Evolutionary conservation across 2,113 vertebrate genomes (phyloP).

Genomic region (Cyprinus carpio): DNA sequence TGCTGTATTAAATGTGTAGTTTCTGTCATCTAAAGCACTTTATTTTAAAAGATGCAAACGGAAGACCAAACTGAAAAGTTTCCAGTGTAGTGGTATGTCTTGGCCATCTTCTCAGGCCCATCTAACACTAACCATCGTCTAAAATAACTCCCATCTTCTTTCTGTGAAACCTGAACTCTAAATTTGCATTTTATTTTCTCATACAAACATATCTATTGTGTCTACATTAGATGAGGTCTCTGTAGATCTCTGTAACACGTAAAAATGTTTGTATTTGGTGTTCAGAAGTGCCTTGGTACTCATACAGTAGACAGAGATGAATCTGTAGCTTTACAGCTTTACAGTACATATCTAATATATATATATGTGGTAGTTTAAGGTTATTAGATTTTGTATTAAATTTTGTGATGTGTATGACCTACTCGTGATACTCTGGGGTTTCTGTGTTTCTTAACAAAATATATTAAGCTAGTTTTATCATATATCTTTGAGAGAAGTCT

Average conservation of each 20-base stretch:
- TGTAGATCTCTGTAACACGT: constrained; percentile 17
- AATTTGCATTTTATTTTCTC: constrained; percentile 3
- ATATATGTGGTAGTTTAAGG: constrained; percentile 2
- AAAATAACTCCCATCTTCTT: not conserved
- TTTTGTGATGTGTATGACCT: constrained; percentile 35
- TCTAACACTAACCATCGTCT: not conserved
- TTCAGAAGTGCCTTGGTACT: constrained; percentile 54
- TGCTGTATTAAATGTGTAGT: constrained; percentile 30
- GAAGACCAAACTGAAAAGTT: constrained; percentile 40
- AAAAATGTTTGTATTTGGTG: constrained; percentile 46
- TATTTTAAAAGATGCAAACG: constrained; percentile 46
- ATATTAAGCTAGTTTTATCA: constrained; percentile 32
- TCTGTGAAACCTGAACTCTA: not conserved
- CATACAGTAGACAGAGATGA: constrained; percentile 24
- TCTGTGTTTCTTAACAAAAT: constrained; percentile 30
- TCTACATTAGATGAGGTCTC: constrained; percentile 13
- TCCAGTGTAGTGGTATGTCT: constrained; percentile 9
- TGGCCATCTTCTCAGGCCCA: not conserved
- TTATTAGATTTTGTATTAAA: constrained; percentile 35
- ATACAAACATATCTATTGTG: constrained; percentile 40
- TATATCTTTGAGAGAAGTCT: constrained; percentile 2
- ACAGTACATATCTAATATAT: constrained; percentile 22
- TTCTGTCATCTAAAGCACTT: constrained; percentile 52
- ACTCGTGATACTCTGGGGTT: constrained; percentile 16
- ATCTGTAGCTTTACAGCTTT: constrained; percentile 40